These are phyloP conservation scores for Cotesia congregata DNA, from an alignment of 2,888 invertebrate species.

Conservation along the genomic window DNA sequence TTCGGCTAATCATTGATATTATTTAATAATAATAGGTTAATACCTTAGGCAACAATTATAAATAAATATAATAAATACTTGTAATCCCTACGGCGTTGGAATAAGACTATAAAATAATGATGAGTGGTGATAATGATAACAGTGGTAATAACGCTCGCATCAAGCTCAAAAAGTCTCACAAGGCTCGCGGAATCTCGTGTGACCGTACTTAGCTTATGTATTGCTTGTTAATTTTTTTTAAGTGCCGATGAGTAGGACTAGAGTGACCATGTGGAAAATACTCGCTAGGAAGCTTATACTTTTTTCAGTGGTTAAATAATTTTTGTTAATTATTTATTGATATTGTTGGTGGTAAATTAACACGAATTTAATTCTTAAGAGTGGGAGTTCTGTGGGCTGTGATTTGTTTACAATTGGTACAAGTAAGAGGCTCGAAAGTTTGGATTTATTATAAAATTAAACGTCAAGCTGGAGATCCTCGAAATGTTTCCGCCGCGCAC, in stretches of 20 bases:
- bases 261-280: no score
- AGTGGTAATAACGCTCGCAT: no score
- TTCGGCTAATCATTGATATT: neutral
- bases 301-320: no score
- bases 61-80: neutral
- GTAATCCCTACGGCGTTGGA: neutral
- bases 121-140: neutral
- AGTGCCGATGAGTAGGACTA: no score
- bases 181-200: no score
- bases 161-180: no score
- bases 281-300: no score
- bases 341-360: no score
- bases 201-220: no score
- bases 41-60: slow-evolving; percentile 2
- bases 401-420: slow-evolving; percentile 36
- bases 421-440: neutral
- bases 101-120: neutral
- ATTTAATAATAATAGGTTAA: no score
- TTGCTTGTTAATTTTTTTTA: no score
- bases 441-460: slow-evolving; percentile 11
- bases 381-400: slow-evolving; percentile 43
- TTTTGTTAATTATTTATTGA: no score
- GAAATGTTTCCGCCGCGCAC: slow-evolving; percentile 70
- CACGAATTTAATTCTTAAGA: neutral
- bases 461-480: slow-evolving; percentile 67